Base-by-base conservation (phyloP, 2,113 vertebrate species). In the Pseudopipra pipra region DNA sequence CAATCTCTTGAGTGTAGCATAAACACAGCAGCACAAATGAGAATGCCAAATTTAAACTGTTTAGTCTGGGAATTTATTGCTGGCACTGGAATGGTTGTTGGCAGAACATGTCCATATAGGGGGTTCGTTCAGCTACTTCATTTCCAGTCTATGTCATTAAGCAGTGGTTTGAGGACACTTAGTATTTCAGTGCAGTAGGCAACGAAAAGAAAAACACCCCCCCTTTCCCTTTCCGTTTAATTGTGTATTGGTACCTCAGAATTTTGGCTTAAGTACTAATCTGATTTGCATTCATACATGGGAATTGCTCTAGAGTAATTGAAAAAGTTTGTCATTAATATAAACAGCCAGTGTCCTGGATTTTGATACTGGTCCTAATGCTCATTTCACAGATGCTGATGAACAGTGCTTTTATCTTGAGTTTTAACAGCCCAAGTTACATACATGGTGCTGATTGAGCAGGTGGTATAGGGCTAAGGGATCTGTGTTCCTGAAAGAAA, bases 41-140 rank as follows among this genome's bases (percentile, higher is more conserved):
- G 96, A 97, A 95, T 94, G 96, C 93, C 93, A 95, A 96, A 96
- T 97, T 97, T 93, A 95, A 97, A 96, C 96, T 94, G 95, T 97
- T 98, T 97, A 97, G 95, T 96, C 96, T 97, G 95, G 91, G 91
- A 97, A 96, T 97, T 95, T 97, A 96, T 97, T 95, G 92, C 92
- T 97, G 97, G 96, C 97, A 96, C 76, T 56, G 58, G 67, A 96
- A 92, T 81, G 67, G 56, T 28, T 87, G 94, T 95, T 97, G 95
- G 90, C 96, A 97, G 94, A 96, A 82, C 65, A 61, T 37, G 80
- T 93, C 80, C 88, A 31, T 94, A 95, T 62, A 94, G 84, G 90
- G 75, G 78, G 44, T 92, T 96, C 8, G 6, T 75, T 95, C 68
- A 96, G 85, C 75, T 95, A 95, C 86, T 97, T 97, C 78, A 93